phyloP scores from a whole-genome alignment of 1,140 invertebrate genomes.

The Listronotus oregonensis region DNA sequence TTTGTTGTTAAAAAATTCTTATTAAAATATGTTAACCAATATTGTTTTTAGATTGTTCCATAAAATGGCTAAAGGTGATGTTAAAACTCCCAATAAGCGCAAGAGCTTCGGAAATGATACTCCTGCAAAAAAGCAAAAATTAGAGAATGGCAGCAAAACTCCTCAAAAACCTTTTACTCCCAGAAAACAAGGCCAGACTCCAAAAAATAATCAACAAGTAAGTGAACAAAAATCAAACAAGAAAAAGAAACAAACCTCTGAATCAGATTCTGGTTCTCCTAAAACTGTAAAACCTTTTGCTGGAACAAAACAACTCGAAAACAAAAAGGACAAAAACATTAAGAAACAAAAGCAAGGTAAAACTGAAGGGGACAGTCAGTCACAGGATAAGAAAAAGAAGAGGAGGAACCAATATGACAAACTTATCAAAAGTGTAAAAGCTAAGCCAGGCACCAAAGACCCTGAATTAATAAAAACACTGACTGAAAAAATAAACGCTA shows the following conservation, averaged over 20 bases:
- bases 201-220: conserved; percentile 18
- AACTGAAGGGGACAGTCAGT: conserved; percentile 1
- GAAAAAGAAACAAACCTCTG: conserved; percentile 24
- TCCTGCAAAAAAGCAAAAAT: background rate
- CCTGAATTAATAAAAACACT: conserved; percentile 25
- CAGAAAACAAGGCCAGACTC: conserved; percentile 12
- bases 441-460: conserved; percentile 29
- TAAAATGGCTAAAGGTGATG: no score
- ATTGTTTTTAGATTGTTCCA: no score
- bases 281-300: conserved; percentile 35
- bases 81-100: no score
- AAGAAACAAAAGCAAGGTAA: conserved; percentile 13
- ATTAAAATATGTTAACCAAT: no score
- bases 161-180: background rate
- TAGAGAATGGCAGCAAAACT: background rate
- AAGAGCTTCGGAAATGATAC: no score
- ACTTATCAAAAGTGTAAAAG: conserved; percentile 12
- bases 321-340: conserved; percentile 12
- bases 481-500: conserved; percentile 32
- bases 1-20: no score
- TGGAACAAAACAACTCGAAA: conserved; percentile 31
- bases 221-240: conserved; percentile 32
- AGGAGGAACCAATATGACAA: conserved; percentile 24
- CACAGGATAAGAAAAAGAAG: conserved; percentile 21
- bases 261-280: conserved; percentile 9